Evolutionary conservation across 1,140 invertebrate species (phyloP).

Genomic region (Papilio glaucus): DNA sequence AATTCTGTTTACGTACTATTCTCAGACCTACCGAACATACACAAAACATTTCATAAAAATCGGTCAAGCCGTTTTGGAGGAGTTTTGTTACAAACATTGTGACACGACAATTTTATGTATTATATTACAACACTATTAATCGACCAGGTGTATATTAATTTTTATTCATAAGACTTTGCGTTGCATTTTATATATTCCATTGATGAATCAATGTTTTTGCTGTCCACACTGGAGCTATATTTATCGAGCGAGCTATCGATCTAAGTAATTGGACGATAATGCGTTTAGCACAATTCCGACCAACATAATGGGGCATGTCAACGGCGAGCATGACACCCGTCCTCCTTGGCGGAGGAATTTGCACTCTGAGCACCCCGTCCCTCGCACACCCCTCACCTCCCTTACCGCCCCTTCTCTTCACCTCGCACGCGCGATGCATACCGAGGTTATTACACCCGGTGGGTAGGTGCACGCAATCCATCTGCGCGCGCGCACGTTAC

Average conservation of each 20-base stretch:
- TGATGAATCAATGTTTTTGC: constrained; percentile 8
- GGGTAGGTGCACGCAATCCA: constrained; percentile 47
- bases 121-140: no score
- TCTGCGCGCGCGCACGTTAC: constrained; percentile 45
- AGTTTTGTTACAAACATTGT: no score
- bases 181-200: neutral
- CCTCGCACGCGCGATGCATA: constrained; percentile 46
- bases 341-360: constrained; percentile 57
- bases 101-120: no score
- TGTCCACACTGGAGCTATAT: constrained; percentile 2
- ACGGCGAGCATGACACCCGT: constrained; percentile 50
- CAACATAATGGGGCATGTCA: constrained; percentile 48
- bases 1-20: no score
- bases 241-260: constrained; percentile 3
- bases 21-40: no score
- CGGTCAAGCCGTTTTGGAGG: no score
- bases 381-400: constrained; percentile 37
- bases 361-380: constrained; percentile 45
- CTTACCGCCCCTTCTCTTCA: constrained; percentile 37
- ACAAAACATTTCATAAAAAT: no score
- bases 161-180: neutral
- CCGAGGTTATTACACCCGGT: constrained; percentile 56
- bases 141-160: no score
- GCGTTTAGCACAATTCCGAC: constrained; percentile 40
- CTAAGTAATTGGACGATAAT: constrained; percentile 11